Conservation (phyloP, 1,140 invertebrate genomes). For the Heliconius congener region DNA sequence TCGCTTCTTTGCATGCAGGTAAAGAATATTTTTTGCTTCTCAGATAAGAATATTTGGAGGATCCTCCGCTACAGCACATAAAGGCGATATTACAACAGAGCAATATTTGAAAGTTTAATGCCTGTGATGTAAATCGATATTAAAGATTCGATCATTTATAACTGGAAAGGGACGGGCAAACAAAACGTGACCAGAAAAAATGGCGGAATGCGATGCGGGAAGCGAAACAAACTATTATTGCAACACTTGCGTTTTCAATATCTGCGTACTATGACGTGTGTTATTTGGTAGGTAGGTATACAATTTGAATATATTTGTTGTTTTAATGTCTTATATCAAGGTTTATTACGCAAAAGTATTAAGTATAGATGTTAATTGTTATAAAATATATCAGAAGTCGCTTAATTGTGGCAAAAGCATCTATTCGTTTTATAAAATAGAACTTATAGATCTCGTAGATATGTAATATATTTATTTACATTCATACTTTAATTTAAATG, state of each 20-base stretch:
- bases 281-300: background rate
- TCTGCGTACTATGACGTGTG: conserved; percentile 26
- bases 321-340: background rate
- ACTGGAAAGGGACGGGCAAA: conserved; percentile 70
- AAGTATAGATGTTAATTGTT: too few species aligned
- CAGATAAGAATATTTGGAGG: background rate
- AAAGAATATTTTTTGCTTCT: conserved; percentile 34
- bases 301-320: background rate
- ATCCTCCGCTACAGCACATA: conserved; percentile 21
- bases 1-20: conserved; percentile 50
- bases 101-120: conserved; percentile 28
- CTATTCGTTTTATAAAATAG: too few species aligned
- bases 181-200: conserved; percentile 67
- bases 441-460: too few species aligned
- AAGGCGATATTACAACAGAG: conserved; percentile 12
- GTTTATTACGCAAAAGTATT: too few species aligned
- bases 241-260: conserved; percentile 78
- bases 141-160: conserved; percentile 78
- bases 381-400: too few species aligned
- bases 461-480: too few species aligned
- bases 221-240: conserved; percentile 75
- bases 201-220: conserved; percentile 60
- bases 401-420: too few species aligned
- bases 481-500: too few species aligned
- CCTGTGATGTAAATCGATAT: conserved; percentile 68